Evolutionary conservation across 2,113 vertebrate species (phyloP).

Genomic region (Hucho hucho): DNA sequence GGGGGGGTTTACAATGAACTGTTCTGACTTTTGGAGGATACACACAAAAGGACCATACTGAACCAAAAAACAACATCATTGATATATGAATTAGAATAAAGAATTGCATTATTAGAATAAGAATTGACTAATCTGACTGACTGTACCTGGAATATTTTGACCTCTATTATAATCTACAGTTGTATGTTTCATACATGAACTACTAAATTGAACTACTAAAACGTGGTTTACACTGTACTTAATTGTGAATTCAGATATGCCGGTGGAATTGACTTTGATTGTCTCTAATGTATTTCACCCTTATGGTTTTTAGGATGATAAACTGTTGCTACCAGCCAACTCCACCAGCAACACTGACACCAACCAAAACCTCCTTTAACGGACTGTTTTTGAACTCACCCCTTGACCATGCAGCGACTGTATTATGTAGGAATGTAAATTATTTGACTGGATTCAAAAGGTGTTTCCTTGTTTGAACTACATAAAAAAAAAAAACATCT

Average conservation of each 20-base stretch:
- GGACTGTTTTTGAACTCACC: slow-evolving; percentile 5
- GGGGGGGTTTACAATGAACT: slow-evolving; percentile 23
- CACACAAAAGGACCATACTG: slow-evolving; percentile 4
- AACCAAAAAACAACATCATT: slow-evolving; percentile 30
- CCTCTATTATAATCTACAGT: neutral
- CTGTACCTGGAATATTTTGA: neutral
- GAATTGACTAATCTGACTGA: neutral
- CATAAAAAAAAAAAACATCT: slow-evolving; percentile 18
- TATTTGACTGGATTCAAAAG: slow-evolving; percentile 31
- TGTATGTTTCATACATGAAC: neutral
- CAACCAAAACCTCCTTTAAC: slow-evolving; percentile 8
- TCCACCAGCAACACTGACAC: neutral
- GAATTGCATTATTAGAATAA: neutral
- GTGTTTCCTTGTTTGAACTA: slow-evolving; percentile 23
- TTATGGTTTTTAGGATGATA: too few relatives aligned
- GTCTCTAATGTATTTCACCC: too few relatives aligned
- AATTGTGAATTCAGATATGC: neutral
- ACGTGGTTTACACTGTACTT: neutral
- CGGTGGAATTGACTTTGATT: neutral
- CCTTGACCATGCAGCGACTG: slow-evolving; percentile 19
- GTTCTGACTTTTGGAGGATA: neutral
- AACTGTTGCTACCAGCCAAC: neutral
- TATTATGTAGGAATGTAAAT: slow-evolving; percentile 13
- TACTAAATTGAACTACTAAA: neutral
- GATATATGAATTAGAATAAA: neutral